A percentile compares a stretch with the other conserved stretches of the same genome.
phyloP scores from a whole-genome alignment of 2,113 vertebrate genomes.

The Oreochromis aureus region DNA sequence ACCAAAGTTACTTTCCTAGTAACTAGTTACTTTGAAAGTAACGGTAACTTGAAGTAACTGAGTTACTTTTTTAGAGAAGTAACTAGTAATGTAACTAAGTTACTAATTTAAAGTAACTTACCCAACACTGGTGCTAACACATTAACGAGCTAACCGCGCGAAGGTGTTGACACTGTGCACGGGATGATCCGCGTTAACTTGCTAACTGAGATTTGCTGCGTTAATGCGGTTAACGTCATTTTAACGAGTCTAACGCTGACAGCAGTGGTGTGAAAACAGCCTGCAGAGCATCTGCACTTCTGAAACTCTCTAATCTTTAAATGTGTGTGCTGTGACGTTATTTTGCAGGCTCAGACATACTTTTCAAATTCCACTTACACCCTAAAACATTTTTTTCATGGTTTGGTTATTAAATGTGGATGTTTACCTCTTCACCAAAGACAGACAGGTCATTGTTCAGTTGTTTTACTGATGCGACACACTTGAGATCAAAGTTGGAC shows the following conservation, averaged over 20 bases:
- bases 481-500: background rate
- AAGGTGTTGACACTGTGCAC: background rate
- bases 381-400: background rate
- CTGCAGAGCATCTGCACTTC: background rate
- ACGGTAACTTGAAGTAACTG: too few species aligned
- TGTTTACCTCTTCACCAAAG: background rate
- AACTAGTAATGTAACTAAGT: too few species aligned
- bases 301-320: background rate
- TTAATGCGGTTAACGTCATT: background rate
- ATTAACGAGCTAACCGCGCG: too few species aligned
- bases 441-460: background rate
- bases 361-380: background rate
- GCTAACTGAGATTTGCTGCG: background rate
- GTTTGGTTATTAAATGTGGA: background rate
- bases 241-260: background rate
- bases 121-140: too few species aligned
- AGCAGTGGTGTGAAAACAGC: background rate
- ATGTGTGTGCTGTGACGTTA: background rate
- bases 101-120: too few species aligned
- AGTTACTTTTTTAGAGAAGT: too few species aligned
- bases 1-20: too few species aligned
- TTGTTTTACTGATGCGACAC: background rate
- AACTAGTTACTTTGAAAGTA: too few species aligned
- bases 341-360: background rate
- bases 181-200: accelerated